Conservation (phyloP, 2,797 vertebrate genomes). For the Malurus leucopterus region DNA sequence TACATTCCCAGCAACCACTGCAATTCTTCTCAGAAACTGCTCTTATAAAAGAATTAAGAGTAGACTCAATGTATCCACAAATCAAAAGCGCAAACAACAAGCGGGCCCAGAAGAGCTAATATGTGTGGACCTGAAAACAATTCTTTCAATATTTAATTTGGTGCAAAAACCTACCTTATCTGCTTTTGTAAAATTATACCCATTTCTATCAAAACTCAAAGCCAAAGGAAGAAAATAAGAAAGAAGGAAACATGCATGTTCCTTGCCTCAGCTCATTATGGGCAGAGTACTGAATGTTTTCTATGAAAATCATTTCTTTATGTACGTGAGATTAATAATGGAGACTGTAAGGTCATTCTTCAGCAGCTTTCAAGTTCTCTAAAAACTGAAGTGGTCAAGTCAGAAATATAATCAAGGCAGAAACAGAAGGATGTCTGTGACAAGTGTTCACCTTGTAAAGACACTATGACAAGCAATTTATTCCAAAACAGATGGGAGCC, state of each 20-base stretch:
- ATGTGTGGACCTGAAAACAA: background rate
- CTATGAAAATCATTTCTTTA: constrained; percentile 16
- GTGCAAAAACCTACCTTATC: background rate
- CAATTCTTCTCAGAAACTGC: background rate
- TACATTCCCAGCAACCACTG: background rate
- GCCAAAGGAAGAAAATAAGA: background rate
- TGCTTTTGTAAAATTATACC: background rate
- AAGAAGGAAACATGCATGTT: background rate
- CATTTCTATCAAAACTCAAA: background rate
- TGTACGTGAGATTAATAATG: constrained; percentile 21
- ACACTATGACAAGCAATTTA: constrained; percentile 62
- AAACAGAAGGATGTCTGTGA: constrained; percentile 59
- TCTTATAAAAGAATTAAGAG: background rate
- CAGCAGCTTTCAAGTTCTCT: constrained; percentile 29
- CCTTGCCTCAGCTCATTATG: background rate
- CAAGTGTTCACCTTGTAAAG: constrained; percentile 57
- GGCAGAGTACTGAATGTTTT: background rate
- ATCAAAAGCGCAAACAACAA: background rate
- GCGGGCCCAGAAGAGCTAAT: background rate
- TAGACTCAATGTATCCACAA: background rate
- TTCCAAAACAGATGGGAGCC: constrained; percentile 62
- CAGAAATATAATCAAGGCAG: constrained; percentile 54
- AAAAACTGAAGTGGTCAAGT: constrained; percentile 49
- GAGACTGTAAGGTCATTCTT: constrained; percentile 39
- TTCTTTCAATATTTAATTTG: background rate